Percentiles rank a stretch among this genome's conserved stretches.
These are phyloP conservation scores for Perdita meconis DNA, from an alignment of 2,888 invertebrate species.

Conservation along the genomic window DNA sequence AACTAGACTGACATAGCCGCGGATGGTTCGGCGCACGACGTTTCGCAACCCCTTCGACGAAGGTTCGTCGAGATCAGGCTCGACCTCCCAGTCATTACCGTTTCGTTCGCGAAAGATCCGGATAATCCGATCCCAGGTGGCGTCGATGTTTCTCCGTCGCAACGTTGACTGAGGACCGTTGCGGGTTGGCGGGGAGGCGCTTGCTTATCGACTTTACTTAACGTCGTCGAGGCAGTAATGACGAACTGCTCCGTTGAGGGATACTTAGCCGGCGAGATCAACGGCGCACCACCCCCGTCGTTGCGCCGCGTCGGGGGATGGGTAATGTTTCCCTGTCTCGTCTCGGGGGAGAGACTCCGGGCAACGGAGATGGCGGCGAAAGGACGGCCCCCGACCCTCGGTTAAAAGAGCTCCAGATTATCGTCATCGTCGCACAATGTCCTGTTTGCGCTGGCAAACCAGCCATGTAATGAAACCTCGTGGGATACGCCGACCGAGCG, in stretches of 20 bases:
- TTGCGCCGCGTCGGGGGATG: background rate
- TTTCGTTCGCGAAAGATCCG: conserved; percentile 19
- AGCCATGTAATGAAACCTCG: conserved; percentile 82
- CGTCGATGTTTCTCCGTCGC: conserved; percentile 21
- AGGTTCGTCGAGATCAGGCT: conserved; percentile 13
- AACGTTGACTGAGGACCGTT: conserved; percentile 3
- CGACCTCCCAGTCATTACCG: conserved; percentile 9
- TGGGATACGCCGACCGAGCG: conserved; percentile 69
- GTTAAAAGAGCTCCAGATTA: conserved; percentile 54
- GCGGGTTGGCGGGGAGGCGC: too few relatives aligned
- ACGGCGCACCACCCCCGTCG: background rate
- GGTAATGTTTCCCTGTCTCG: conserved; percentile 21
- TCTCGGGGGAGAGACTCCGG: conserved; percentile 32
- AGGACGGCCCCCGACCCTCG: conserved; percentile 32
- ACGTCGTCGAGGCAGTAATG: conserved; percentile 64
- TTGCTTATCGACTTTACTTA: conserved; percentile 66
- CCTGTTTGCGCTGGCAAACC: conserved; percentile 81
- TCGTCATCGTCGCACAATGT: conserved; percentile 71
- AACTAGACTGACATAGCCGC: conserved; percentile 24
- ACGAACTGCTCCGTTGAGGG: conserved; percentile 67
- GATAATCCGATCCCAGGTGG: conserved; percentile 29
- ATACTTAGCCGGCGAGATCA: conserved; percentile 56
- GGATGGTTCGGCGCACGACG: conserved; percentile 31
- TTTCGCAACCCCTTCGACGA: conserved; percentile 20
- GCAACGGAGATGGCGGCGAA: conserved; percentile 21